Evolutionary conservation across 2,113 vertebrate species (phyloP).

Genomic region (Pollachius pollachius): DNA sequence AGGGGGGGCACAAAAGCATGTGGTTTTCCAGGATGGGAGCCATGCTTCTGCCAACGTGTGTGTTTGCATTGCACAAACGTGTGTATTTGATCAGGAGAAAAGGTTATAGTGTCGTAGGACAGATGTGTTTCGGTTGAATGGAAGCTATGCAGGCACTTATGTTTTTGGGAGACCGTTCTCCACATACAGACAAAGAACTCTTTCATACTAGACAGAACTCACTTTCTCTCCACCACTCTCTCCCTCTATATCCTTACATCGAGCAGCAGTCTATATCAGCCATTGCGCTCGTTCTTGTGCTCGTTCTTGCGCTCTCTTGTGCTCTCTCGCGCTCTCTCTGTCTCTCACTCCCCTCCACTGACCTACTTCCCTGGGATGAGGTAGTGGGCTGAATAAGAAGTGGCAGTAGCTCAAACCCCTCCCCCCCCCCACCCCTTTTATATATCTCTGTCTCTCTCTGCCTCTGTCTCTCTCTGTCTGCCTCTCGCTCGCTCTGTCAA

Average conservation of each 20-base stretch:
- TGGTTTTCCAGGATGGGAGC: neutral
- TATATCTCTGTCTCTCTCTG: slow-evolving; percentile 21
- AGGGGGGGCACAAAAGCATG: no score
- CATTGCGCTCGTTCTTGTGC: neutral
- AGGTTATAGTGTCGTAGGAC: slow-evolving; percentile 10
- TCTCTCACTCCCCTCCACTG: slow-evolving; percentile 46
- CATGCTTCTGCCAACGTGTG: neutral
- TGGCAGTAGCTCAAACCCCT: slow-evolving; percentile 52
- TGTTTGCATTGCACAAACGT: neutral
- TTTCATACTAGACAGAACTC: neutral
- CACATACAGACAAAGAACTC: slow-evolving; percentile 6
- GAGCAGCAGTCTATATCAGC: neutral
- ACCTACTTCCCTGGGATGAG: slow-evolving; percentile 67
- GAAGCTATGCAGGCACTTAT: slow-evolving; percentile 34
- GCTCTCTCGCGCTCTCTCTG: slow-evolving; percentile 19
- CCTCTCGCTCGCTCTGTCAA: slow-evolving; percentile 30
- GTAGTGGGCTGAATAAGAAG: slow-evolving; percentile 66
- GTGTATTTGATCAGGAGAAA: neutral
- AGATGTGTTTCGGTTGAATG: slow-evolving; percentile 25
- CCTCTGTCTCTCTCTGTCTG: neutral
- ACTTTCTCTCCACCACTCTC: neutral
- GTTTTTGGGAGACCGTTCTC: slow-evolving; percentile 31
- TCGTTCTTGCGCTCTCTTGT: neutral
- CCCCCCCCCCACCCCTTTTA: slow-evolving; percentile 20
- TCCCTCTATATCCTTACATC: neutral